phyloP scores from a whole-genome alignment of 1,140 invertebrate genomes.

The Paraescarpia echinospica region DNA sequence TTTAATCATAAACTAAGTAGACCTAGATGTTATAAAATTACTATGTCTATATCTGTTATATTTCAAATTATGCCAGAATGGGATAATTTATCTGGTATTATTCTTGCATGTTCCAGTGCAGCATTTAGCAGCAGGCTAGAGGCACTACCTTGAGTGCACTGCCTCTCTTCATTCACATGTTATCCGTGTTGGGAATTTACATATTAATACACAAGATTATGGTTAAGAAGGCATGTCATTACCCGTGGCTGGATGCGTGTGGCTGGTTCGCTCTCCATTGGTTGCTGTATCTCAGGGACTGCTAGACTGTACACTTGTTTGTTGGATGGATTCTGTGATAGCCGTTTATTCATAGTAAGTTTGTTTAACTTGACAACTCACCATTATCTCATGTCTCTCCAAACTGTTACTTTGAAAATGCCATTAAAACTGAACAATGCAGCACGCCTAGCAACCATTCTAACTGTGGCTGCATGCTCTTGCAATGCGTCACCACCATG shows the following conservation, averaged over 20 bases:
- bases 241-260: background rate
- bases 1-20: too few species aligned
- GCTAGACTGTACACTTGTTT: background rate
- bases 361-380: background rate
- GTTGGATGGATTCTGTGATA: background rate
- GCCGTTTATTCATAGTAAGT: background rate
- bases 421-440: constrained; percentile 1
- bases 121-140: too few species aligned
- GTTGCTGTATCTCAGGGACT: background rate
- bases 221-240: background rate
- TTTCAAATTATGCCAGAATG: too few species aligned
- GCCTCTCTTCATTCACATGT: too few species aligned
- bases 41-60: too few species aligned
- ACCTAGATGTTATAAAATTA: too few species aligned
- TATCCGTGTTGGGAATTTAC: too few species aligned
- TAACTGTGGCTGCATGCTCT: background rate
- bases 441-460: background rate
- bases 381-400: background rate
- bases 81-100: too few species aligned
- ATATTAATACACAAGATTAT: too few species aligned
- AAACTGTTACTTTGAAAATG: background rate
- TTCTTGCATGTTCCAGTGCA: too few species aligned
- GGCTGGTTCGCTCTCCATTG: background rate
- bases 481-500: background rate
- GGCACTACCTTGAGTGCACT: too few species aligned